Conservation (phyloP, 2,888 invertebrate genomes). For the Heteropelma amictum region DNA sequence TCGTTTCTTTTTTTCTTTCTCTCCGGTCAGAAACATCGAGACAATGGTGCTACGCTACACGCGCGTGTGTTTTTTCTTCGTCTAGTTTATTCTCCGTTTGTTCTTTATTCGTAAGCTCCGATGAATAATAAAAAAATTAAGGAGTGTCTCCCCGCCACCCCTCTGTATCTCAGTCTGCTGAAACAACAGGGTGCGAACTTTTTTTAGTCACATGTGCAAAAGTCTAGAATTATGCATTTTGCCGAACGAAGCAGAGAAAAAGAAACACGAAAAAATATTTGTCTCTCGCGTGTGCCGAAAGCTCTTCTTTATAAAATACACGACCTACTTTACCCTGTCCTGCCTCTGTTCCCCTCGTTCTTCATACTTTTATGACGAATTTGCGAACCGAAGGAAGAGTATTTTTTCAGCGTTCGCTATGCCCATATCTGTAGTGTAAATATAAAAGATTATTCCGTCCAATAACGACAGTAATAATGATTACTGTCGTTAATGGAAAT, state of each 20-base stretch:
- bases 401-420: too few relatives aligned
- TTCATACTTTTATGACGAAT: too few relatives aligned
- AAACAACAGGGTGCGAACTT: conserved; percentile 19
- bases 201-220: conserved; percentile 25
- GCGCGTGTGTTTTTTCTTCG: neutral
- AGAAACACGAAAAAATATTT: conserved; percentile 26
- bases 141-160: too few relatives aligned
- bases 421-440: too few relatives aligned
- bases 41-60: conserved; percentile 31
- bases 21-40: neutral
- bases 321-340: too few relatives aligned
- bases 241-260: too few relatives aligned
- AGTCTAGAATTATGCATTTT: conserved; percentile 38
- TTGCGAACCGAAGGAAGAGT: too few relatives aligned
- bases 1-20: neutral
- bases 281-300: neutral
- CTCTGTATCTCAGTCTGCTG: neutral
- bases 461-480: too few relatives aligned
- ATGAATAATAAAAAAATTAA: neutral
- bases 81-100: neutral
- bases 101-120: neutral
- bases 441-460: too few relatives aligned
- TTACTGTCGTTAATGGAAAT: too few relatives aligned
- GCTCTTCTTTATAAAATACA: too few relatives aligned
- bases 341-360: too few relatives aligned